Conservation (phyloP, 1,140 invertebrate genomes). For the Drosophila hydei region DNA sequence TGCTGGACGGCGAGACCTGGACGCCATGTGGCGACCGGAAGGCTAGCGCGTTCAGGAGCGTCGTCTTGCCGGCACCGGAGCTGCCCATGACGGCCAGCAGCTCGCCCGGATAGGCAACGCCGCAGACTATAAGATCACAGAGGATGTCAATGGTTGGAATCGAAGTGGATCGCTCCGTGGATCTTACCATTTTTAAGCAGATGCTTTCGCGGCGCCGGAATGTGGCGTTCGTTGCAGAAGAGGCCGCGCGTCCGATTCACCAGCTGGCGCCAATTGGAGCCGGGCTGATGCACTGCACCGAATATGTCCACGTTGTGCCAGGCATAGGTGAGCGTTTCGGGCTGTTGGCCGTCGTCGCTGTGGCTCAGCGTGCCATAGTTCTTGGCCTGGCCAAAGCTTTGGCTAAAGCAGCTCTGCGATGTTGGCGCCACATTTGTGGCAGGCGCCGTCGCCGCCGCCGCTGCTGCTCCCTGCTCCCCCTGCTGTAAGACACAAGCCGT, state of each 20-base stretch:
- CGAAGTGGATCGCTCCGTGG: too few species aligned
- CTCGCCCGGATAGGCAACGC: slow-evolving; percentile 94
- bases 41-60: slow-evolving; percentile 95
- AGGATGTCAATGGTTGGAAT: too few species aligned
- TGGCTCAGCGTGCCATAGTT: slow-evolving; percentile 72
- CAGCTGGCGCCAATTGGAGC: slow-evolving; percentile 72
- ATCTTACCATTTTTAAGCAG: slow-evolving; percentile 86
- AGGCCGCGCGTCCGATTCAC: slow-evolving; percentile 84
- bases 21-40: slow-evolving; percentile 89
- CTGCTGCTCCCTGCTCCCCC: slow-evolving; percentile 6
- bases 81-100: slow-evolving; percentile 96
- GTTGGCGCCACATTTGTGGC: slow-evolving; percentile 10
- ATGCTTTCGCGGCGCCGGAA: slow-evolving; percentile 86
- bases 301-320: slow-evolving; percentile 90
- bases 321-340: slow-evolving; percentile 87
- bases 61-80: slow-evolving; percentile 98
- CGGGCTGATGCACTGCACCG: slow-evolving; percentile 78
- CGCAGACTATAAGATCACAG: slow-evolving; percentile 87
- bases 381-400: slow-evolving; percentile 62
- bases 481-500: not conserved
- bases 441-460: slow-evolving; percentile 1
- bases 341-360: slow-evolving; percentile 29
- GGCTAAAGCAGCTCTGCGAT: slow-evolving; percentile 66
- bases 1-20: slow-evolving; percentile 69
- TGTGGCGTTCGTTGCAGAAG: slow-evolving; percentile 80